Conservation (phyloP, 2,888 invertebrate genomes). For the Hermodice carunculata region DNA sequence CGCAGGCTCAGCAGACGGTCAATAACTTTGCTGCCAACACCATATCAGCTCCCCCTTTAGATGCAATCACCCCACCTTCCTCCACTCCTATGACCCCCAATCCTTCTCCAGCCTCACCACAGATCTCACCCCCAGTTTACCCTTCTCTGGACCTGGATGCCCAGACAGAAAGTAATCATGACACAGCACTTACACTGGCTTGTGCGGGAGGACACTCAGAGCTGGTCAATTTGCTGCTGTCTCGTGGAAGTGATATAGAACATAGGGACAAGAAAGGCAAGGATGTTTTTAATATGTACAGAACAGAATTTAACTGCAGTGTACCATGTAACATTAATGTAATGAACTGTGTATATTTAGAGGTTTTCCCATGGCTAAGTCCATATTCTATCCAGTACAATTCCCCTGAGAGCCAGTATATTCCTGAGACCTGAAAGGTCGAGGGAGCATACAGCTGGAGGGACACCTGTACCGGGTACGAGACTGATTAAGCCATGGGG, state of each 20-base stretch:
- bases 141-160: slow-evolving; percentile 86
- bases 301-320: too few species aligned
- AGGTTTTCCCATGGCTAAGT: too few species aligned
- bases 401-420: too few species aligned
- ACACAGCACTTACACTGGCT: slow-evolving; percentile 96
- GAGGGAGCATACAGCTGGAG: too few species aligned
- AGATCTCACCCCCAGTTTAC: slow-evolving; percentile 70
- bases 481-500: too few species aligned
- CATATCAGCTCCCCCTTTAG: slow-evolving; percentile 37
- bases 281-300: too few species aligned
- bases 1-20: background rate
- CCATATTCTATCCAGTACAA: too few species aligned
- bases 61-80: slow-evolving; percentile 54
- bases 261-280: slow-evolving; percentile 93
- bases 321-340: too few species aligned
- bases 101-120: slow-evolving; percentile 58
- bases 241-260: slow-evolving; percentile 95
- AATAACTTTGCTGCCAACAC: background rate
- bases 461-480: too few species aligned
- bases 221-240: slow-evolving; percentile 90
- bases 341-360: too few species aligned
- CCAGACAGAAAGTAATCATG: slow-evolving; percentile 98
- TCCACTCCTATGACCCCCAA: slow-evolving; percentile 60
- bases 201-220: slow-evolving; percentile 95
- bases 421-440: too few species aligned